Base-by-base conservation (phyloP, 2,888 invertebrate genomes). In the Sericinus montela region DNA sequence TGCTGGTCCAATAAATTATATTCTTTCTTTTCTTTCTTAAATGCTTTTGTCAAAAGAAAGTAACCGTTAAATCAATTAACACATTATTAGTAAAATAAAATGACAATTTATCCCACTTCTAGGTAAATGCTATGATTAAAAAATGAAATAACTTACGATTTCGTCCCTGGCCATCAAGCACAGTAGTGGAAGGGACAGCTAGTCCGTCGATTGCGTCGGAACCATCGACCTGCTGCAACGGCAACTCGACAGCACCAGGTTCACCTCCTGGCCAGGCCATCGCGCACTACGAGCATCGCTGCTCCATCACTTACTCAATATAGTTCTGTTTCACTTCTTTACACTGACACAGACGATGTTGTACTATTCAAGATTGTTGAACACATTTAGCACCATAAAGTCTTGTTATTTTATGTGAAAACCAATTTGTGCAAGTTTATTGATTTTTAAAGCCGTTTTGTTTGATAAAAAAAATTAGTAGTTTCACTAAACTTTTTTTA, bases 251-350 rank as follows among this genome's bases (percentile, higher is more conserved):
- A 9, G 71, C 68, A 35, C 79, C 85, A 53, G 75, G 66, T 41
- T 77, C 69, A 54, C 82, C 84, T 13, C 80, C 86, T 7, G 87
- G 87, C 87, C 87, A 88, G 67, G 87, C 87, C 87, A 88, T 85
- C 51, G 43, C 55, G 36, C 38, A 15, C 32, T 46, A 56, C 41
- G 50, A 54, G 57, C 77, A 67, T 70, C 65, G 66, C 70, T 63
- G 44, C 47, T 47, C 57, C 48, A 58, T 44, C 58, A 56, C 59
- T 34, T n/a, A 1, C 4, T 39, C 3, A 11, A 11, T 7, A 19
- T 28, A n/a, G n/a, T 15, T 19, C 13, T 29, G 19, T 10, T 11
- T 37, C 38, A 25, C 25, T 38, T 13, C 4, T 2, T 7, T 38
- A 15, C 41, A 16, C 40, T 14, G 10, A 15, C 35, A 36, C 36